Evolutionary conservation across 2,888 invertebrate genomes (phyloP).

Genomic region (Eumerus sabulonum): DNA sequence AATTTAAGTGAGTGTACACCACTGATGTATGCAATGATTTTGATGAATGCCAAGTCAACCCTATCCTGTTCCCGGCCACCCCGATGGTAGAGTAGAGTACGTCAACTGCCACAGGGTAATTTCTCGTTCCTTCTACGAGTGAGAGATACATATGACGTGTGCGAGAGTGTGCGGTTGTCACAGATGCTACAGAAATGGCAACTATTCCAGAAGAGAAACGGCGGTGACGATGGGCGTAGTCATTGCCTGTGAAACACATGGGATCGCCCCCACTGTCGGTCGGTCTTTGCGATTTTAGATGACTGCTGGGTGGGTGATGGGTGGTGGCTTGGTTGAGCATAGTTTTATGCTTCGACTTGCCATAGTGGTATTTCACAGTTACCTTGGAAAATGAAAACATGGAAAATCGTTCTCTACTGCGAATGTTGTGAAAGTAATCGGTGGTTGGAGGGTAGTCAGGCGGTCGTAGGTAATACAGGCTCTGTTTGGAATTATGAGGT

Average conservation of each 20-base stretch:
- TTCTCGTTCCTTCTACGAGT: conserved; percentile 36
- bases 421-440: conserved; percentile 1
- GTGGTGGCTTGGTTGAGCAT: too few species aligned
- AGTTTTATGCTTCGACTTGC: neutral
- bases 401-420: conserved; percentile 53
- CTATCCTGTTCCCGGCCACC: conserved; percentile 32
- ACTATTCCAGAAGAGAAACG: conserved; percentile 49
- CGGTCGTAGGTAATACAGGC: conserved; percentile 21
- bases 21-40: conserved; percentile 65
- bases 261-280: too few species aligned
- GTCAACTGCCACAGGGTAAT: conserved; percentile 51
- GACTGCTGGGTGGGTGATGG: neutral
- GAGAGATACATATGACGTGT: too few species aligned
- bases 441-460: neutral
- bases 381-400: conserved; percentile 33
- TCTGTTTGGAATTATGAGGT: conserved; percentile 66
- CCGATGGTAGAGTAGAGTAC: conserved; percentile 6
- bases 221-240: conserved; percentile 6
- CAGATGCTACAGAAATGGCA: conserved; percentile 63
- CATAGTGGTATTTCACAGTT: conserved; percentile 45
- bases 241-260: conserved; percentile 1
- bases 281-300: too few species aligned
- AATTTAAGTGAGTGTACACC: conserved; percentile 62
- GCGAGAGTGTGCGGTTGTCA: conserved; percentile 46
- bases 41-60: conserved; percentile 64